A percentile compares a stretch with the other conserved stretches of the same genome.
Conservation (phyloP, 2,888 invertebrate genomes). For the Ischnus inquisitorius region DNA sequence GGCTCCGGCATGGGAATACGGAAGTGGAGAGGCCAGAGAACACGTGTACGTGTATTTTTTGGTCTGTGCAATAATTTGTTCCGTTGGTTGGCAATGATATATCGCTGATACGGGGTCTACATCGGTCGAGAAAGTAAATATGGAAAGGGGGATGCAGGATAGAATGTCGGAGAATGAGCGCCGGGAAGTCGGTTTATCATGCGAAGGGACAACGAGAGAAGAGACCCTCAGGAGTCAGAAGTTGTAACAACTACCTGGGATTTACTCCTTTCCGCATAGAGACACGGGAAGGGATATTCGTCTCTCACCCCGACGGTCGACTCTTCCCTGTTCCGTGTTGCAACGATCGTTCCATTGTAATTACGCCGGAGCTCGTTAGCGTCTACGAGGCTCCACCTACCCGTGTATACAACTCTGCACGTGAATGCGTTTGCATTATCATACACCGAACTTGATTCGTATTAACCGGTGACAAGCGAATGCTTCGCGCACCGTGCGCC, state of each 20-base stretch:
- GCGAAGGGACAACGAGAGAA: slow-evolving; percentile 11
- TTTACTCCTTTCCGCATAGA: slow-evolving; percentile 63
- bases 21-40: slow-evolving; percentile 44
- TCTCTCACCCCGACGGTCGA: neutral
- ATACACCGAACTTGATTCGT: slow-evolving; percentile 33
- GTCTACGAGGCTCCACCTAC: slow-evolving; percentile 4
- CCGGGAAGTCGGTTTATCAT: slow-evolving; percentile 26
- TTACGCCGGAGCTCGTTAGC: slow-evolving; percentile 70
- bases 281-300: slow-evolving; percentile 1
- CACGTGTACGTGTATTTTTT: slow-evolving; percentile 34
- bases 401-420: neutral
- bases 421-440: slow-evolving; percentile 7
- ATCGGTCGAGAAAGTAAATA: slow-evolving; percentile 34
- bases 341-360: slow-evolving; percentile 73
- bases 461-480: neutral
- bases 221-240: slow-evolving; percentile 47
- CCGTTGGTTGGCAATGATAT: slow-evolving; percentile 6
- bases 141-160: slow-evolving; percentile 31
- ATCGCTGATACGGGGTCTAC: neutral
- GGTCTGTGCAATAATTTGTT: slow-evolving; percentile 45
- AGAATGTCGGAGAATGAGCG: neutral
- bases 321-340: slow-evolving; percentile 20
- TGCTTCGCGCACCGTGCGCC: neutral
- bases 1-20: slow-evolving; percentile 27
- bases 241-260: slow-evolving; percentile 77